phyloP scores from a whole-genome alignment of 2,888 invertebrate genomes.

The Laspeyria flexula region DNA sequence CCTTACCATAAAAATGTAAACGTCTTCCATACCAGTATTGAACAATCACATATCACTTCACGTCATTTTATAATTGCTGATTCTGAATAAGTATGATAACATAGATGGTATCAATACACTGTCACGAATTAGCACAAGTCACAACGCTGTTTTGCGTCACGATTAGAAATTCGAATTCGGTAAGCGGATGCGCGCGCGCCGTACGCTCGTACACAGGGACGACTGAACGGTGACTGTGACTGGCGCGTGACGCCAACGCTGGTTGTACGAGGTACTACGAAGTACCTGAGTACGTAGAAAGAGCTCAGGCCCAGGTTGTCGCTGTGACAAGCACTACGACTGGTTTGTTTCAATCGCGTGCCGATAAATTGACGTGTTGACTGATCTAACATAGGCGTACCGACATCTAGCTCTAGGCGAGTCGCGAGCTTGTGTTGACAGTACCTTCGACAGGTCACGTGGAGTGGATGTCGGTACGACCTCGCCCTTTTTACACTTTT shows the following conservation, averaged over 20 bases:
- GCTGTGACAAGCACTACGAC: conserved; percentile 55
- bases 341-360: conserved; percentile 69
- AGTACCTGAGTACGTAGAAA: conserved; percentile 41
- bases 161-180: conserved; percentile 59
- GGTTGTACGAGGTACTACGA: conserved; percentile 8
- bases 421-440: conserved; percentile 24
- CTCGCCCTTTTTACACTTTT: conserved; percentile 48
- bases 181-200: conserved; percentile 56
- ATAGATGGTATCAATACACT: conserved; percentile 55
- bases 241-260: conserved; percentile 57
- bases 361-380: conserved; percentile 62
- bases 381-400: conserved; percentile 47
- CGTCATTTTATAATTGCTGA: conserved; percentile 51
- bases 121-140: conserved; percentile 60
- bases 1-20: conserved; percentile 74
- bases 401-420: conserved; percentile 13
- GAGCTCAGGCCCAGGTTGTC: conserved; percentile 57
- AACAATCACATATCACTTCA: conserved; percentile 74
- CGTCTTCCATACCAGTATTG: conserved; percentile 57
- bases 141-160: conserved; percentile 65
- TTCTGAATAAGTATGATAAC: conserved; percentile 38
- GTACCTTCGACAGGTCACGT: conserved; percentile 25
- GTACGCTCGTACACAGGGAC: conserved; percentile 56
- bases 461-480: conserved; percentile 25
- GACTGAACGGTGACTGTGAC: conserved; percentile 72